These are phyloP conservation scores for Cardiocondyla obscurior DNA, from an alignment of 1,140 invertebrate species.

Conservation along the genomic window DNA sequence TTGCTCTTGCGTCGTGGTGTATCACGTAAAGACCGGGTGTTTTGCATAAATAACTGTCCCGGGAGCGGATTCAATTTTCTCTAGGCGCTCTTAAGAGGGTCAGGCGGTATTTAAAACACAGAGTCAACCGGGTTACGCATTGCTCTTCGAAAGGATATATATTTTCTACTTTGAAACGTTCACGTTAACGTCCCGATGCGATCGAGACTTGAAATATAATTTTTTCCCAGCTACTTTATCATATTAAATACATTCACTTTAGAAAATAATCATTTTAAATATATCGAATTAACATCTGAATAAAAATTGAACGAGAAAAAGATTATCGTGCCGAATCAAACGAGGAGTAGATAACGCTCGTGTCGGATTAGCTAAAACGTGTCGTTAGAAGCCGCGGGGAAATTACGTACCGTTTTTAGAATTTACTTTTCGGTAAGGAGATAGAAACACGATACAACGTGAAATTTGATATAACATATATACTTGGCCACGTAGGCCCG, in stretches of 20 bases:
- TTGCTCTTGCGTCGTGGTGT: conserved; percentile 41
- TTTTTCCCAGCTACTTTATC: too few species aligned
- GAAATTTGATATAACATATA: conserved; percentile 15
- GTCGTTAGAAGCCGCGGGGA: not conserved
- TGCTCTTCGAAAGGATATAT: not conserved
- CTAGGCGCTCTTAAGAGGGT: conserved; percentile 58
- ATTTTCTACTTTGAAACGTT: not conserved
- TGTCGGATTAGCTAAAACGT: not conserved
- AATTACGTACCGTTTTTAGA: not conserved
- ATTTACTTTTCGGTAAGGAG: not conserved
- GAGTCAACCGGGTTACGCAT: conserved; percentile 1
- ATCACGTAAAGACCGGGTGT: conserved; percentile 59
- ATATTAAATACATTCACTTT: too few species aligned
- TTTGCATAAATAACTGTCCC: conserved; percentile 70
- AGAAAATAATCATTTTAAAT: too few species aligned
- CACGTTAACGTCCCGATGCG: too few species aligned
- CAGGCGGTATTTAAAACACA: conserved; percentile 56
- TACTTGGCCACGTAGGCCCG: not conserved
- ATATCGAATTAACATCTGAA: too few species aligned
- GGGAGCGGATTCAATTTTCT: conserved; percentile 69
- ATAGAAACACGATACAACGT: not conserved
- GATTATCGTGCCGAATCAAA: too few species aligned
- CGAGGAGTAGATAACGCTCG: not conserved
- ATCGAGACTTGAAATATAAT: too few species aligned
- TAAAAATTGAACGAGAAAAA: too few species aligned